Evolutionary conservation across 2,113 vertebrate genomes (phyloP), one percentile per base, ranked within the genome.

Genomic region (Porphyrio hochstetteri): DNA sequence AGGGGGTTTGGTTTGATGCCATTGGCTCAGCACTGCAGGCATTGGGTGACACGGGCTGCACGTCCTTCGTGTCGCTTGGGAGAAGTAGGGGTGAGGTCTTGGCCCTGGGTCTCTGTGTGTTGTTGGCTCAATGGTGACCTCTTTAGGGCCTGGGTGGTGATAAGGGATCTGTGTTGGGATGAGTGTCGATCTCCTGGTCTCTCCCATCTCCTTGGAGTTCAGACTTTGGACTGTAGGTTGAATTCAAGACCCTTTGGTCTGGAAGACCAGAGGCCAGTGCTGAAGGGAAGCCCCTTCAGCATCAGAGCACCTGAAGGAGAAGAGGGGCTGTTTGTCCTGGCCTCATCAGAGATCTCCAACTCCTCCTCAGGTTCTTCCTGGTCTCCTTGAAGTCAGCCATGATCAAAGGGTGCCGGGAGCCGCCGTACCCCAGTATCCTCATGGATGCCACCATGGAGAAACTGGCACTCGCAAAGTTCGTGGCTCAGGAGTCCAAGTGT

Each of bases 401-500:
- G 99, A 98, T 99, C 92, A 99, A 98, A 80, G 99, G 99, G 48
- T 99, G 99, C 79, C 98, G 99, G 44, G 99, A 99, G 80, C 98
- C 99, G 1, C 99, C 99, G 0, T 99, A 99, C 86, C 99, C 99
- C 75, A 98, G 98, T 44, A 82, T 99, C 89, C 98, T 99, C 85
- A 99, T 99, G 0, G 99, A 99, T 3, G 99, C 99, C 95, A 99
- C 99, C 53, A 99, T 99, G 99, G 99, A 99, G 97, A 99, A 98
- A 94, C 98, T 99, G 91, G 98, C 99, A 3, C 98, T 99, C 20
- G 99, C 98, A 7, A 99, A 99, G 86, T 99, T 99, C 36, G 98
- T 99, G 86, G 99, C 99, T 5, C 99, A 99, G 95, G 99, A 99
- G 92, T 98, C 99, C n/a, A 98, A 98, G 38, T 99, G 98, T 21